These are phyloP conservation scores for Spialia ferax DNA, from an alignment of 2,888 invertebrate genomes.

Conservation along the genomic window DNA sequence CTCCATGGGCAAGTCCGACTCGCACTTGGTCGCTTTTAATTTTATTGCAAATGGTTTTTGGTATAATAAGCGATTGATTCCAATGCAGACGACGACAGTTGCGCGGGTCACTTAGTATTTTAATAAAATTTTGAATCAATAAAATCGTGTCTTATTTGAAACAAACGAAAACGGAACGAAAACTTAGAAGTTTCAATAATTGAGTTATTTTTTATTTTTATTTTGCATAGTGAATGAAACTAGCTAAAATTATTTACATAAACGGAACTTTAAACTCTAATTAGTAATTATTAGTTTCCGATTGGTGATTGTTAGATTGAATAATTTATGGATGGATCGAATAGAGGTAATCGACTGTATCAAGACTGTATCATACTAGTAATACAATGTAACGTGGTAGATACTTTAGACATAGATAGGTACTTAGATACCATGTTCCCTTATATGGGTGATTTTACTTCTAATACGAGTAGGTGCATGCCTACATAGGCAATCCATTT, in stretches of 20 bases:
- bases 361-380: not conserved
- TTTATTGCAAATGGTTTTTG: no score
- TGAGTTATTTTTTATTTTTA: no score
- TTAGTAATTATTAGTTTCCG: constrained; percentile 4
- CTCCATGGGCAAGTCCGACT: no score
- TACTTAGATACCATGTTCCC: not conserved
- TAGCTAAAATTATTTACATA: not conserved
- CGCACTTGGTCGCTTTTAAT: no score
- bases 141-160: no score
- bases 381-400: not conserved
- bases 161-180: no score
- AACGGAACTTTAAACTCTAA: not conserved
- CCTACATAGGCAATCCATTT: not conserved
- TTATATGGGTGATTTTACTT: not conserved
- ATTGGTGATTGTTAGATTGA: not conserved
- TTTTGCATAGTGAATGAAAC: no score
- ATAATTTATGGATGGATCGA: not conserved
- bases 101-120: no score
- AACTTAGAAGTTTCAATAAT: no score
- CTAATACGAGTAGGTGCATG: not conserved
- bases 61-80: no score
- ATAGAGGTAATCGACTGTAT: constrained; percentile 2
- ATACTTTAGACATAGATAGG: not conserved
- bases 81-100: no score
- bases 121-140: no score